Base-by-base conservation (phyloP, 2,113 vertebrate genomes). In the Phylloscopus trochilus region DNA sequence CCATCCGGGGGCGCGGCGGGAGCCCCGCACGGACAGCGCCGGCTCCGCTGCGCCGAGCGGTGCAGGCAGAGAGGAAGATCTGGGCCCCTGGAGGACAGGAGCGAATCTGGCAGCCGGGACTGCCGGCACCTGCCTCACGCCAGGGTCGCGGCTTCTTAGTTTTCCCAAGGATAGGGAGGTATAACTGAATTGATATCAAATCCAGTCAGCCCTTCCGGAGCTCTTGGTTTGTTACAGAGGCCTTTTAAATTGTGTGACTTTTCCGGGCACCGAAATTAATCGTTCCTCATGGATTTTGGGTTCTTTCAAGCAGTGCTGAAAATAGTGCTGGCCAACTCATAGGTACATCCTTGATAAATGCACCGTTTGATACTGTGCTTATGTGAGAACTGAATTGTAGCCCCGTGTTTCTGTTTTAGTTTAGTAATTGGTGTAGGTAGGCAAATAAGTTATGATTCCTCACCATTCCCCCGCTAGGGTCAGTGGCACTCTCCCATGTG, bases 401-500 rank as follows among this genome's bases (percentile, higher is more conserved):
- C 19, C 24, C 78, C 16, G 0, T 4, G 13, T 12, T 64, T 53
- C 37, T 24, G 8, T 13, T 47, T 12, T 13, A 47, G 7, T 67
- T 59, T 3, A 60, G 22, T 49, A 20, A 19, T 80, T 46, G 41
- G 30, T 13, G 23, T 30, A 22, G 39, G 22, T 52, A 27, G 58
- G 39, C 67, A 69, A 51, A 0, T n/a, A 39, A 55, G 16, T 31
- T 28, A 30, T 22, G 16, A 11, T 23, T 35, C 13, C 5, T 27
- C 51, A 13, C 26, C 0, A 0, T 60, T 73, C 5, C 35, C 16
- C 5, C 9, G 1, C 17, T 15, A 39, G 18, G 18, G 37, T 44
- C 63, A 8, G 31, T 18, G 35, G 27, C 56, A 2, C 13, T 43
- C 58, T 84, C 14, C 41, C 17, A 2, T 51, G 52, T 41, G 30